phyloP scores from a whole-genome alignment of 1,140 invertebrate species.

The Orussus abietinus region DNA sequence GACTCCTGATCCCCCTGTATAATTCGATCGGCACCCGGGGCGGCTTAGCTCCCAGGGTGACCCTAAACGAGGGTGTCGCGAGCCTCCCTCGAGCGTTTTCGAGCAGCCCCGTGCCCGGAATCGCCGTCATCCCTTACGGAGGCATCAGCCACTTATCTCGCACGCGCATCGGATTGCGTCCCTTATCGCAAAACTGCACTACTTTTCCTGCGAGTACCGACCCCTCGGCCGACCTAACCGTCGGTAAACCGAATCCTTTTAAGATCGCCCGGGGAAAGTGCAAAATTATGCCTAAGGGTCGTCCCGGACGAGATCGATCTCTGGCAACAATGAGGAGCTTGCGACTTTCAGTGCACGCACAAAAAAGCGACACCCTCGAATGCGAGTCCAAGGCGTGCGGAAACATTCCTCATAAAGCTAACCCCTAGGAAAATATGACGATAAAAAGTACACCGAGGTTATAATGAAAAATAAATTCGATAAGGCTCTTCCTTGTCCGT shows the following conservation, averaged over 20 bases:
- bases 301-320: too few species aligned
- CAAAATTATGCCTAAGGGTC: constrained; percentile 27
- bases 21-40: constrained; percentile 20
- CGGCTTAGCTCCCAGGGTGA: constrained; percentile 9
- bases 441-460: too few species aligned
- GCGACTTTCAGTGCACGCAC: too few species aligned
- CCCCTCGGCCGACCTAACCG: constrained; percentile 22
- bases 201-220: constrained; percentile 43
- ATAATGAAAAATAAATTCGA: too few species aligned
- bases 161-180: constrained; percentile 55
- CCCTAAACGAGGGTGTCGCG: constrained; percentile 15
- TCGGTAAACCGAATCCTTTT: constrained; percentile 33
- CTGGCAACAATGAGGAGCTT: too few species aligned
- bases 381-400: too few species aligned
- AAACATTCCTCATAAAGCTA: too few species aligned
- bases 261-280: constrained; percentile 28
- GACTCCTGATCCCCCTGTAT: constrained; percentile 24
- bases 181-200: constrained; percentile 50
- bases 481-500: too few species aligned
- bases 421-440: too few species aligned
- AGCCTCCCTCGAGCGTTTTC: not conserved
- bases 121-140: constrained; percentile 17
- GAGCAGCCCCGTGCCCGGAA: not conserved
- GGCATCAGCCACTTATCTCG: constrained; percentile 54
- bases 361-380: too few species aligned